Base-by-base conservation (phyloP, 2,113 vertebrate species). In the Trogon surrucura region DNA sequence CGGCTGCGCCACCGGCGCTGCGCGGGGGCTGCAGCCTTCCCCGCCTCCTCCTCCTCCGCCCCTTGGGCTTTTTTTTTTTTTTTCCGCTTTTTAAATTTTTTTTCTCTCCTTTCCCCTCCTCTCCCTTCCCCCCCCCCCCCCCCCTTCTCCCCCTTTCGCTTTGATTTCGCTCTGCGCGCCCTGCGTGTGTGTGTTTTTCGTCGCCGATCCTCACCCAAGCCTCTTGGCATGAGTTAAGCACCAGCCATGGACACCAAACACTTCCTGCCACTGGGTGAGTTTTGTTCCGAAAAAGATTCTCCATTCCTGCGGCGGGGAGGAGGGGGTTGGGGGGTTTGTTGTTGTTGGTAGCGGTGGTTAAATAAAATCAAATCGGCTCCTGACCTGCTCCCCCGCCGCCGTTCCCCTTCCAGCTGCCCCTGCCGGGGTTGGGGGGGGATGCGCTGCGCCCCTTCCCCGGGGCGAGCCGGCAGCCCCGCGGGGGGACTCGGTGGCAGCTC, bases 261-360 rank as follows among this genome's bases (percentile, higher is more conserved):
- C 91, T 98, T 98, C 97, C 97, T 98, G 96, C 97, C 98, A 36
- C 97, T 98, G 91, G 97, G 98, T 98, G 95, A 98, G 98, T 94
- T 97, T 66, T 56, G 69, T 65, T 77, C 66, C 72, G 82, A 81
- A 80, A 56, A 48, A 66, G 36, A 69, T 67, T 34, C 86, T 86
- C 38, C 75, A 1, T 75, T 79, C 72, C 91, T 65, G 5, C 57
- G 27, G 79, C 64, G 79, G 71, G 64, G 67, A 9, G 58, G 58
- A 15, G n/a, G n/a, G n/a, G n/a, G n/a, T n/a, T n/a, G n/a, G n/a
- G n/a, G n/a, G n/a, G n/a, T n/a, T n/a, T n/a, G n/a, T n/a, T 36
- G 36, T 36, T 36, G 36, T 36, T 36, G 36, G 36, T 36, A 36
- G 36, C 36, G 58, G 56, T 23, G 60, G 26, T 60, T 9, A 25